Percentiles rank a stretch among this genome's conserved stretches.
These are phyloP conservation scores for pig (Sus scrofa) DNA, from an alignment of 2,113 vertebrate species.

Conservation along the genomic window DNA sequence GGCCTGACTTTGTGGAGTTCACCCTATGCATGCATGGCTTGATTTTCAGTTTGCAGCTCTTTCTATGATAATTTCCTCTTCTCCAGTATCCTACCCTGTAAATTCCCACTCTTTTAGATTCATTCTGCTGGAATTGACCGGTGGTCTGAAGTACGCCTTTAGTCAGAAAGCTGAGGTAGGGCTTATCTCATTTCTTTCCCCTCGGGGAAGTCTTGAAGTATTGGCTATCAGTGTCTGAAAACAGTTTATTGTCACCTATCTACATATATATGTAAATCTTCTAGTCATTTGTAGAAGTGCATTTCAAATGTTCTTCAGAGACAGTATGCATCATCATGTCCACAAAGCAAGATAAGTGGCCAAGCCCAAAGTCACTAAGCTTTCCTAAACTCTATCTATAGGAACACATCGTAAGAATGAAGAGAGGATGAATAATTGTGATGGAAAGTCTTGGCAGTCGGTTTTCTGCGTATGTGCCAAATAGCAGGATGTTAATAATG, in stretches of 20 bases:
- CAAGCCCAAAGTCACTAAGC: not conserved
- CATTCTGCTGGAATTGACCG: not conserved
- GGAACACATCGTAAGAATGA: not conserved
- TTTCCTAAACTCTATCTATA: not conserved
- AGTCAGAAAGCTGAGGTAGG: not conserved
- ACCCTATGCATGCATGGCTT: not conserved
- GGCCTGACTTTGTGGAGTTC: not conserved
- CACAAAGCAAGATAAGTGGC: not conserved
- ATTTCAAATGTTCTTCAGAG: conserved; percentile 29
- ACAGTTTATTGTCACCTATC: not conserved
- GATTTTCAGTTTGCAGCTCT: not conserved
- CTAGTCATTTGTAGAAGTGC: not conserved
- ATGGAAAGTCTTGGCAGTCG: not conserved
- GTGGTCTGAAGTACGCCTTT: not conserved
- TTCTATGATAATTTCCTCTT: not conserved
- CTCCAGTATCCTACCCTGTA: not conserved
- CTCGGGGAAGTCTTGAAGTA: not conserved
- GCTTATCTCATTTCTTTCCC: not conserved
- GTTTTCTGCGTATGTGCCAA: not conserved
- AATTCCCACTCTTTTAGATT: not conserved
- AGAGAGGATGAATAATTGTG: not conserved
- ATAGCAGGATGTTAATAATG: not conserved
- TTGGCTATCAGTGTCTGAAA: not conserved
- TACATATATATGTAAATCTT: not conserved
- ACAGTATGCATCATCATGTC: not conserved